phyloP scores from a whole-genome alignment of 2,113 vertebrate genomes.

The Limnothrissa miodon region DNA sequence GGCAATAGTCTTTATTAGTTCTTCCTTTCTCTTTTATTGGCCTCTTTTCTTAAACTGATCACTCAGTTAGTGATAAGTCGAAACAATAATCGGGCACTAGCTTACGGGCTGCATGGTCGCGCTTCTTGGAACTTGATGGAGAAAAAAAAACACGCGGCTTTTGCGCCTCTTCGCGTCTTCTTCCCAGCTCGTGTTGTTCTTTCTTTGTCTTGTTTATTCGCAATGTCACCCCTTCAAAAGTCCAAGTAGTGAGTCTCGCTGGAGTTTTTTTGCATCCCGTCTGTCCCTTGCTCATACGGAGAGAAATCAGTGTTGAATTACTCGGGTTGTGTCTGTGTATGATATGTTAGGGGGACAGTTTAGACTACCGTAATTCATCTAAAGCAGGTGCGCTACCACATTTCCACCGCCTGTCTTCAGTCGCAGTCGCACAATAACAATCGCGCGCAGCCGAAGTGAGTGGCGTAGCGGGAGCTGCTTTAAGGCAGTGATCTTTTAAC shows the following conservation, averaged over 20 bases:
- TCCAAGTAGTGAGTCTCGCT: conserved; percentile 50
- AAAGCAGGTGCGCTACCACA: conserved; percentile 78
- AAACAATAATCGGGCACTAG: conserved; percentile 74
- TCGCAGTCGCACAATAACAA: conserved; percentile 58
- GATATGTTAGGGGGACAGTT: conserved; percentile 67
- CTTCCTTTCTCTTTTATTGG: conserved; percentile 62
- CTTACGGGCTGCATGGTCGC: conserved; percentile 65
- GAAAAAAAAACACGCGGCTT: conserved; percentile 63
- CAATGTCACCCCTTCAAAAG: conserved; percentile 59
- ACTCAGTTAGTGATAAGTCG: conserved; percentile 70
- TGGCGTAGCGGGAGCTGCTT: conserved; percentile 33
- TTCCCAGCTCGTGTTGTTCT: conserved; percentile 40
- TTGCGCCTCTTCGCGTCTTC: conserved; percentile 56
- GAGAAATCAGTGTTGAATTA: conserved; percentile 76
- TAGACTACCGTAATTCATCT: conserved; percentile 81
- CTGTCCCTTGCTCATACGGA: conserved; percentile 69
- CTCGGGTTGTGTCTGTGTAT: conserved; percentile 57
- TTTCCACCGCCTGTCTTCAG: conserved; percentile 52
- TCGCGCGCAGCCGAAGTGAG: conserved; percentile 45
- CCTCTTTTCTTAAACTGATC: conserved; percentile 67
- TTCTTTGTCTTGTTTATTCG: conserved; percentile 54
- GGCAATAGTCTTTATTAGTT: conserved; percentile 68
- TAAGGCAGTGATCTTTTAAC: conserved; percentile 72
- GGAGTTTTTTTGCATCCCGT: conserved; percentile 74
- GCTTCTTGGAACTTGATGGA: conserved; percentile 65